Conservation (phyloP, 2,797 vertebrate genomes). For the Anomalospiza imberbis region DNA sequence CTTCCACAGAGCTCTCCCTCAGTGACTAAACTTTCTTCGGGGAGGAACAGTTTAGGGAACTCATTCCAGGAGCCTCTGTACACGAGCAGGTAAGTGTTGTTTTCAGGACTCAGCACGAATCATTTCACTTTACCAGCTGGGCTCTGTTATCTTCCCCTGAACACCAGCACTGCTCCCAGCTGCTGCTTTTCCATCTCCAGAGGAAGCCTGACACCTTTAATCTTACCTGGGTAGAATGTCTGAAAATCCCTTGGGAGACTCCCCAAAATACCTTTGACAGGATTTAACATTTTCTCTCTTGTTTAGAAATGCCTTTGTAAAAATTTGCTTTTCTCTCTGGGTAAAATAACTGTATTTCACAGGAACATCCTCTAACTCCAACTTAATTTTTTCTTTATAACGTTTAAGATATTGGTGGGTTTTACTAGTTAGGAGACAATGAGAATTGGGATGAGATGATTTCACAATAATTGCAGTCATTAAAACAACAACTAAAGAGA, state of each 20-base stretch:
- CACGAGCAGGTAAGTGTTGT: neutral
- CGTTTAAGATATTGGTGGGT: neutral
- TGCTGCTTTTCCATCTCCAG: neutral
- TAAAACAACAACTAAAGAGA: neutral
- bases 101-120: neutral
- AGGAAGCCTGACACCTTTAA: neutral
- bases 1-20: neutral
- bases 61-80: neutral
- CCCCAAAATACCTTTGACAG: neutral
- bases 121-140: neutral
- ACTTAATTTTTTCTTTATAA: neutral
- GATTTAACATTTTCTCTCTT: neutral
- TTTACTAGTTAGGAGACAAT: neutral
- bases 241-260: neutral
- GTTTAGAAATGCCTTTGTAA: neutral
- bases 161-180: neutral
- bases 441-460: neutral
- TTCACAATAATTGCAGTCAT: neutral
- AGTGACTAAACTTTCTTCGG: neutral
- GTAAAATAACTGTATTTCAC: neutral
- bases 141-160: neutral
- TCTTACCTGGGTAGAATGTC: neutral
- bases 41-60: neutral
- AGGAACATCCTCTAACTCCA: neutral
- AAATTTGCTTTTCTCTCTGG: neutral